Conservation (phyloP, 2,113 vertebrate species). For the Pachypanchax playfairii region DNA sequence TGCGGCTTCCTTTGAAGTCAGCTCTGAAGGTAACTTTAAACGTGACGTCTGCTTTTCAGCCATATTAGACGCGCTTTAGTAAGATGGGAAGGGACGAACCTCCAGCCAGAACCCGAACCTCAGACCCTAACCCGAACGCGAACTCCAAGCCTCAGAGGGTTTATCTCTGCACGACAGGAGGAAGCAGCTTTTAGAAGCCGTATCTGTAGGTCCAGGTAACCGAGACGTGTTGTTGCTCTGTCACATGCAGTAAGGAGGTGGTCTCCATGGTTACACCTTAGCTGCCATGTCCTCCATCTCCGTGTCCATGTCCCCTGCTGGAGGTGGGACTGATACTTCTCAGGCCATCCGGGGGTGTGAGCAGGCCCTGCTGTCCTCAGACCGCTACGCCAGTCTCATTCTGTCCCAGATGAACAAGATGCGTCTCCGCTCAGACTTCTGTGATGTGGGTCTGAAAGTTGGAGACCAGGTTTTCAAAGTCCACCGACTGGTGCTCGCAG, state of each 20-base stretch:
- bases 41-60: neutral
- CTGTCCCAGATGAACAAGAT: conserved; percentile 93
- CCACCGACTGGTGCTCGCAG: conserved; percentile 91
- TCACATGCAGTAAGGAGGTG: conserved; percentile 15
- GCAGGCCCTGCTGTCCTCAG: conserved; percentile 75
- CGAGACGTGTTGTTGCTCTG: conserved; percentile 13
- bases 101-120: no score
- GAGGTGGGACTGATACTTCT: conserved; percentile 31
- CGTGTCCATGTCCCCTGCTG: conserved; percentile 29
- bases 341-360: conserved; percentile 59
- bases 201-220: no score
- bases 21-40: no score
- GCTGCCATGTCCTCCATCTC: conserved; percentile 77
- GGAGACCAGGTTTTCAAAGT: conserved; percentile 86
- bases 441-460: conserved; percentile 90
- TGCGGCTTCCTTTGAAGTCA: neutral
- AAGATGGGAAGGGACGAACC: no score
- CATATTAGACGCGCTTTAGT: no score
- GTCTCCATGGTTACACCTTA: conserved; percentile 44
- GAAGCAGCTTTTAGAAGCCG: no score
- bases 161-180: neutral
- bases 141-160: no score
- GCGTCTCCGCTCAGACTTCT: conserved; percentile 87
- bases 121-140: no score
- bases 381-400: conserved; percentile 88